Conservation (phyloP, 2,888 invertebrate species). For the Meteorus colon region DNA sequence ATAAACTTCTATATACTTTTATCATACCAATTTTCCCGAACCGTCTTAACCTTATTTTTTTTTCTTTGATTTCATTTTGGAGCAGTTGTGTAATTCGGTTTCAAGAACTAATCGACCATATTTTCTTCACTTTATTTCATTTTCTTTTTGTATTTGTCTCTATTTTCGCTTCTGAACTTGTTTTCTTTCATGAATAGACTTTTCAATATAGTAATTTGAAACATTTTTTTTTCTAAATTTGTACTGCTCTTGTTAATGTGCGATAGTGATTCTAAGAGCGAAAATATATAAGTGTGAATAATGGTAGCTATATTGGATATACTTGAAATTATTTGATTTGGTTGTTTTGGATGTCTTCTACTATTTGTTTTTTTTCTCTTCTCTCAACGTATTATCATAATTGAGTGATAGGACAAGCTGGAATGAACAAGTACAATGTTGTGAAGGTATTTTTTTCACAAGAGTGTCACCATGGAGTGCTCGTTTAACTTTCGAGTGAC, state of each 20-base stretch:
- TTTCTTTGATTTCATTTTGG: neutral
- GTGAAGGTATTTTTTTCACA: neutral
- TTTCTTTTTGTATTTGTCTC: neutral
- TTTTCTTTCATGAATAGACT: too few species aligned
- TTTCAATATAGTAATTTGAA: too few species aligned
- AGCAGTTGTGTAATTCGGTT: conserved; percentile 23
- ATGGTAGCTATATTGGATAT: neutral
- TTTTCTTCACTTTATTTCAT: neutral
- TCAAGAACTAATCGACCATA: neutral
- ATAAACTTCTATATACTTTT: neutral
- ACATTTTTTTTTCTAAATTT: too few species aligned
- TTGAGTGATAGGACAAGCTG: neutral
- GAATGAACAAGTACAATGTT: neutral
- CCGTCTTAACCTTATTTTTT: neutral
- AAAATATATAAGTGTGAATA: conserved; percentile 9
- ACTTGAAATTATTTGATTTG: too few species aligned
- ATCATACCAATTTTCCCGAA: conserved; percentile 27
- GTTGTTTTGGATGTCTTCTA: neutral
- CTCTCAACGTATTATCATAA: neutral
- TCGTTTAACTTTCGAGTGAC: neutral
- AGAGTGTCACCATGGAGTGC: neutral
- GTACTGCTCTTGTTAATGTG: too few species aligned
- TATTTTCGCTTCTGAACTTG: neutral
- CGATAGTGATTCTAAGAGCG: neutral
- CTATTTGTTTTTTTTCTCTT: neutral